Evolutionary conservation across 2,888 invertebrate genomes (phyloP).

Genomic region (Watsonalla cultraria): DNA sequence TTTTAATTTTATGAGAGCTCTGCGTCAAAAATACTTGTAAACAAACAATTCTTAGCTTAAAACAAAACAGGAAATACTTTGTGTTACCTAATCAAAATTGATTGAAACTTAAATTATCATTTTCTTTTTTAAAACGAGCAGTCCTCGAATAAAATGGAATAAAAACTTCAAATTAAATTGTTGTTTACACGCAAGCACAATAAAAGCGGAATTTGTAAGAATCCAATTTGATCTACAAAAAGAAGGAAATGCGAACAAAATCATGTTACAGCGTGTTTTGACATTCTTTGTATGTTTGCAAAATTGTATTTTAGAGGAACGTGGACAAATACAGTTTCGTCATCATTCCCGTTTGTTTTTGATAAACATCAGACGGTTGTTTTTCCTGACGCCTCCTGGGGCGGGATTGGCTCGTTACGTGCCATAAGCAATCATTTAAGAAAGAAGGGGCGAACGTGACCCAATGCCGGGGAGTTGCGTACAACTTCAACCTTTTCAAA

Average conservation of each 20-base stretch:
- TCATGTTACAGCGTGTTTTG: slow-evolving; percentile 1
- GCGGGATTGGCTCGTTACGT: slow-evolving; percentile 24
- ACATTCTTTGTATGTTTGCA: slow-evolving; percentile 15
- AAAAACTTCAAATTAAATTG: not conserved
- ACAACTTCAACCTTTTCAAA: not conserved
- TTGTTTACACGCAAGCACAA: not conserved
- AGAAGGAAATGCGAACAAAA: slow-evolving; percentile 1
- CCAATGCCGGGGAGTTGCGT: slow-evolving; percentile 11
- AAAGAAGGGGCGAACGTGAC: slow-evolving; percentile 22
- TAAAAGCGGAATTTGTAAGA: slow-evolving; percentile 4
- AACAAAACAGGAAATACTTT: no score
- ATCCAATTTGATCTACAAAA: slow-evolving; percentile 31
- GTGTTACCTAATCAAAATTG: no score
- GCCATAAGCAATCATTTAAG: slow-evolving; percentile 36
- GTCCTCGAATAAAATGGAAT: not conserved
- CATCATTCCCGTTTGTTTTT: slow-evolving; percentile 30
- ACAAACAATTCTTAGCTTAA: no score
- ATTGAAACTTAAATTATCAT: no score
- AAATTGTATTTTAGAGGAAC: slow-evolving; percentile 7
- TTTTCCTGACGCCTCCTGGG: slow-evolving; percentile 16
- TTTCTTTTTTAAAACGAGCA: no score
- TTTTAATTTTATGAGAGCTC: no score
- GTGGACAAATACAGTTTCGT: slow-evolving; percentile 22
- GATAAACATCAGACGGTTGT: slow-evolving; percentile 28
- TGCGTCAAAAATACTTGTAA: no score